Percentiles rank a stretch among this genome's conserved stretches.
phyloP scores from a whole-genome alignment of 2,113 vertebrate genomes.

The Macquaria ambigua region DNA sequence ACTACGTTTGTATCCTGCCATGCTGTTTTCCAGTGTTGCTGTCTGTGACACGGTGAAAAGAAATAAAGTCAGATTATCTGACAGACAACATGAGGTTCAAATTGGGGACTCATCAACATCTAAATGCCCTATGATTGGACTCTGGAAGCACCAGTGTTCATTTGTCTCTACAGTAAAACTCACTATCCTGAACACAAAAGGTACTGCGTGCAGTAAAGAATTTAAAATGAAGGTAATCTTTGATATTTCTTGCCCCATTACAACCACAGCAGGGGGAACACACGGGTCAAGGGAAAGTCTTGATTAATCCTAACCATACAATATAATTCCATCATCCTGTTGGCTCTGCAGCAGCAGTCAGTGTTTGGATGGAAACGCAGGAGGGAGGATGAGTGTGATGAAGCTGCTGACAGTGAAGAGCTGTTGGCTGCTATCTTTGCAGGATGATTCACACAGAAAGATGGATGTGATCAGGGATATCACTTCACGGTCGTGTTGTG shows the following conservation, averaged over 20 bases:
- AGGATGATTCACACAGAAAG: conserved; percentile 24
- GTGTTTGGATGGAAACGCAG: neutral
- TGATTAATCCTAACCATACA: neutral
- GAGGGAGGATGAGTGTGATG: conserved; percentile 25
- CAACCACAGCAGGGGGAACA: neutral
- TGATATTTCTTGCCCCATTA: neutral
- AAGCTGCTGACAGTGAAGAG: conserved; percentile 33
- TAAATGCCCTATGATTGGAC: no score
- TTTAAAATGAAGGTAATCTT: neutral
- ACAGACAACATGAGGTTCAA: no score
- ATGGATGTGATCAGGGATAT: conserved; percentile 6
- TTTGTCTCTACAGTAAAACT: no score
- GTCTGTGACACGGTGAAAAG: no score
- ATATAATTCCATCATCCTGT: neutral
- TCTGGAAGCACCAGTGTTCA: no score
- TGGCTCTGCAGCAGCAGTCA: neutral
- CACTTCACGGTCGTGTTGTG: neutral
- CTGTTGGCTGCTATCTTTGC: conserved; percentile 8
- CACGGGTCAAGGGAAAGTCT: neutral
- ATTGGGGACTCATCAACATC: no score
- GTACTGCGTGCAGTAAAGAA: neutral
- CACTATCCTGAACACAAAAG: no score
- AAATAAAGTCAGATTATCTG: no score
- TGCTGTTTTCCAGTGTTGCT: no score
- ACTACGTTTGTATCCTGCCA: no score